Evolutionary conservation across 2,113 vertebrate genomes (phyloP).

Genomic region (Eudyptes chrysolophus): DNA sequence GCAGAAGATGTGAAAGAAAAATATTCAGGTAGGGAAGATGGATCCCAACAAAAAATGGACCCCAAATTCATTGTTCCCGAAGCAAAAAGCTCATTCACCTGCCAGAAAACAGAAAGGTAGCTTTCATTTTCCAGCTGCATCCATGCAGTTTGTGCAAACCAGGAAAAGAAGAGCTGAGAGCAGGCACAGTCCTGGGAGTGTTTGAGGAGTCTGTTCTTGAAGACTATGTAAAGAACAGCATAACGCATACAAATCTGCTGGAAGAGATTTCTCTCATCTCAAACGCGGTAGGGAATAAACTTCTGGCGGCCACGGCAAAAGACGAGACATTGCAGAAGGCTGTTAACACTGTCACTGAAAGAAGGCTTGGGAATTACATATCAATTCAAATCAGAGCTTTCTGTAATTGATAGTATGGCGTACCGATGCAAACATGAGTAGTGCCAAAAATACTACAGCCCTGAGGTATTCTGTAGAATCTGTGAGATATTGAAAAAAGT

Average conservation of each 20-base stretch:
- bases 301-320: background rate
- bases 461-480: background rate
- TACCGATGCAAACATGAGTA: background rate
- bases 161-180: background rate
- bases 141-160: background rate
- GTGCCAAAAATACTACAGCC: background rate
- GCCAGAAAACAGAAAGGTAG: background rate
- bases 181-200: background rate
- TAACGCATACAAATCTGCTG: background rate
- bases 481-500: background rate
- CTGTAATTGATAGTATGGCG: rapidly evolving
- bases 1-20: background rate
- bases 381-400: background rate
- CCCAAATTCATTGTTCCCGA: background rate
- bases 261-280: background rate
- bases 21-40: background rate
- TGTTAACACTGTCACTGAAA: background rate
- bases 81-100: background rate
- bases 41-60: background rate
- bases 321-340: background rate
- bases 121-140: background rate
- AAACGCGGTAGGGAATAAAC: background rate
- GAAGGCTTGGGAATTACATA: background rate
- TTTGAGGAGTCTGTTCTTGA: background rate
- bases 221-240: background rate